Conservation (phyloP, 2,888 invertebrate genomes). For the Laothoe populi region DNA sequence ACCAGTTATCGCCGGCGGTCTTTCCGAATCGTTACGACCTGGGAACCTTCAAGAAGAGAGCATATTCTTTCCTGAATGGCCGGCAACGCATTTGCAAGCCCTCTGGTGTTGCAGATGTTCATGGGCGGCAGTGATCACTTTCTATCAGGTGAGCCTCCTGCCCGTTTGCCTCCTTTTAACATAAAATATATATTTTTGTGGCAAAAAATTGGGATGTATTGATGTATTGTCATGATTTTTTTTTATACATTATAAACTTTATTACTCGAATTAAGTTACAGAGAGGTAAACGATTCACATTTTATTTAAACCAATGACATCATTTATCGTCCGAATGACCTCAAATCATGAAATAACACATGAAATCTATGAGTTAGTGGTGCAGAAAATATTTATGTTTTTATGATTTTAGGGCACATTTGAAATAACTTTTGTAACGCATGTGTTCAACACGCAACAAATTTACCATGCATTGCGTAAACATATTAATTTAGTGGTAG, state of each 20-base stretch:
- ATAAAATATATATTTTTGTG: too few species aligned
- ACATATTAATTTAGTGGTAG: conserved; percentile 1
- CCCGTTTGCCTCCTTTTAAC: too few species aligned
- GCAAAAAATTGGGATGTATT: too few species aligned
- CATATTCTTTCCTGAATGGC: too few species aligned
- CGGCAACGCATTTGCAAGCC: too few species aligned
- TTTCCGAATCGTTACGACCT: too few species aligned
- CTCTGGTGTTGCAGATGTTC: too few species aligned
- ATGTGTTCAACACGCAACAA: conserved; percentile 9
- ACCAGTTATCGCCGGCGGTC: too few species aligned
- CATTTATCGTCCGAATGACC: not conserved
- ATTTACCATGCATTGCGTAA: conserved; percentile 4
- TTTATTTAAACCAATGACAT: conserved; percentile 1
- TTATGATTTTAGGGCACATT: not conserved
- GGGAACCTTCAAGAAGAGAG: too few species aligned
- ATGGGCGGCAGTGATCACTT: too few species aligned
- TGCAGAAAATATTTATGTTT: not conserved
- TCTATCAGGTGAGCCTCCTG: too few species aligned
- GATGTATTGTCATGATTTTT: too few species aligned
- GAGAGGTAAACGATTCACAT: not conserved
- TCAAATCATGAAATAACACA: not conserved
- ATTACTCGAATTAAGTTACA: not conserved
- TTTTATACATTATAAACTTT: not conserved
- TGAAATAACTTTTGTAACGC: conserved; percentile 6
- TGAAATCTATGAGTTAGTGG: not conserved